Evolutionary conservation across 2,797 vertebrate genomes (phyloP).

Genomic region (Phaenicophaeus curvirostris): DNA sequence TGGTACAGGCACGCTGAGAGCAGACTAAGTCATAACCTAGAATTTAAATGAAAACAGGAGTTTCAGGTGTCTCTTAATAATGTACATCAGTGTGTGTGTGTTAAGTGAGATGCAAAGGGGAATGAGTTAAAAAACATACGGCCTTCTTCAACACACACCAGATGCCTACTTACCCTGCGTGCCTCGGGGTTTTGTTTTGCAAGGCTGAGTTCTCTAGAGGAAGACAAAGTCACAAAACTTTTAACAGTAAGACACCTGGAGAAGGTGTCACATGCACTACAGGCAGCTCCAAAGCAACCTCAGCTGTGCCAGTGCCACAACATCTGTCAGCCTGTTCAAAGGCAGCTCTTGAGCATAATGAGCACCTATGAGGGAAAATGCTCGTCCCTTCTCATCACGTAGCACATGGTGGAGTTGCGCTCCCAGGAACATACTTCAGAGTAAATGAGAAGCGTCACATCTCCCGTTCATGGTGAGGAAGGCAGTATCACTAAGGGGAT

Average conservation of each 20-base stretch:
- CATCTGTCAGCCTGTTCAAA: neutral
- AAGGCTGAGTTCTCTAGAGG: neutral
- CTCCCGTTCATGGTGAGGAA: rapidly evolving
- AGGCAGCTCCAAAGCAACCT: neutral
- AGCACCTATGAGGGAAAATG: neutral
- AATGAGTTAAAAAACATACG: rapidly evolving
- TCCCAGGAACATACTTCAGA: rapidly evolving
- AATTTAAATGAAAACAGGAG: neutral
- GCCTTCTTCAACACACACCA: neutral
- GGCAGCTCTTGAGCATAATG: neutral
- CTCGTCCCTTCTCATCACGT: neutral
- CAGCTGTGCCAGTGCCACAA: neutral
- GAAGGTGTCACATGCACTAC: neutral
- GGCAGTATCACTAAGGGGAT: neutral
- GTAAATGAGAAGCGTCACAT: neutral
- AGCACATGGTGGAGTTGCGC: neutral
- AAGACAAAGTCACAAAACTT: neutral
- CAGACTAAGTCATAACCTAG: neutral
- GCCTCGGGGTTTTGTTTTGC: neutral
- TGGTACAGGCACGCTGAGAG: neutral
- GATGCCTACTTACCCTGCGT: rapidly evolving
- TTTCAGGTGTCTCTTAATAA: neutral
- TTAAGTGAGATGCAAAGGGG: neutral
- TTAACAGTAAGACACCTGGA: neutral
- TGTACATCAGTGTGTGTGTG: rapidly evolving